Evolutionary conservation across 2,113 vertebrate genomes (phyloP), one percentile per base, ranked within the genome.

Genomic region (Pampusana beccarii): DNA sequence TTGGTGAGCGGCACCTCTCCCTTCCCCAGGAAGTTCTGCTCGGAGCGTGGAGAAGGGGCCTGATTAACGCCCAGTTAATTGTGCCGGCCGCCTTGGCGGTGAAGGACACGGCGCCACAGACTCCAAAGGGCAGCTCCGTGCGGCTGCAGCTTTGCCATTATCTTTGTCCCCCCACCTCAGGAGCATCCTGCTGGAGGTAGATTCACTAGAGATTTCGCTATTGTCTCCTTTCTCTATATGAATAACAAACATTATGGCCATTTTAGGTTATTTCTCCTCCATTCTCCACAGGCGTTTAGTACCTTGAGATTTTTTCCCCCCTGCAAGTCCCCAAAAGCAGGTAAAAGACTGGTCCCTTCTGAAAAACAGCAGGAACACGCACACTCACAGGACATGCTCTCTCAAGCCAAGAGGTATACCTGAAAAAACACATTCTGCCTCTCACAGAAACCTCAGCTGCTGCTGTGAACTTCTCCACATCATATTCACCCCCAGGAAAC

Each of bases 121-220:
- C n/a, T 8, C 48, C 36, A 14, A 28, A 24, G 29, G 65, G 10
- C 31, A 17, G 54, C 57, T 64, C 31, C 1, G 2, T 1, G 10
- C 23, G 23, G 24, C 56, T 29, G n/a, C 31, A 28, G 12, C 51
- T 33, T 36, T 13, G 44, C 36, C 21, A 4, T 21, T 48, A 14
- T 3, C 48, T n/a, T 13, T 15, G 29, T 57, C 71, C 66, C n/a
- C 25, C 25, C 44, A 44, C 18, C 44, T 16, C 44, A 44, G 44
- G 40, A 42, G 21, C 12, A 16, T 10, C 56, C 71, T 8, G 0
- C 1, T 3, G 46, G 40, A 51, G 50, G 13, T 0, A 26, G 28
- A 11, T 6, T 16, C 0, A 26, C n/a, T n/a, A n/a, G n/a, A n/a
- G 28, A 11, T 8, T 16, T 42, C 64, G 2, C n/a, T 28, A 1